phyloP scores from a whole-genome alignment of 2,797 vertebrate genomes.

The Eleutherodactylus coqui region DNA sequence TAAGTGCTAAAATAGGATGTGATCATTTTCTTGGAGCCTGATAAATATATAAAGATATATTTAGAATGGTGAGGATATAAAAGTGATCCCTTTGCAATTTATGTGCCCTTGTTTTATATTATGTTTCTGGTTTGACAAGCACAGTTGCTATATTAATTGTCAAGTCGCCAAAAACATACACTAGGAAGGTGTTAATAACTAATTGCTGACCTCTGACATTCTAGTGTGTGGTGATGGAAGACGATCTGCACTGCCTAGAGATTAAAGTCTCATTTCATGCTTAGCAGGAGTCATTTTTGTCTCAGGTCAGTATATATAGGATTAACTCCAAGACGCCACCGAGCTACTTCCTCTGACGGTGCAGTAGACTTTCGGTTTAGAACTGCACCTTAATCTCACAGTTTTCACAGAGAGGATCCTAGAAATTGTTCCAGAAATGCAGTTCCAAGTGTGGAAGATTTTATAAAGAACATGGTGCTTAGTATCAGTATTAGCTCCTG shows the following conservation, averaged over 20 bases:
- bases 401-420: no score
- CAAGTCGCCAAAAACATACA: slow-evolving; percentile 46
- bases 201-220: slow-evolving; percentile 62
- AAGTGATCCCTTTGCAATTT: slow-evolving; percentile 25
- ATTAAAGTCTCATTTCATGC: slow-evolving; percentile 42
- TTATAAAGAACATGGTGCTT: not conserved
- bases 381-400: not conserved
- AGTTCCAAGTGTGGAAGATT: not conserved
- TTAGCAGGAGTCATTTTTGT: slow-evolving; percentile 32
- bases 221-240: slow-evolving; percentile 50
- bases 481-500: not conserved
- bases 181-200: slow-evolving; percentile 60
- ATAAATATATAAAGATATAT: slow-evolving; percentile 55
- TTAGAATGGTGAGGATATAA: slow-evolving; percentile 30
- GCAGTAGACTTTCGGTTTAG: not conserved
- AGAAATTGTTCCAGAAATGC: not conserved
- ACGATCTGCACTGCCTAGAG: slow-evolving; percentile 30
- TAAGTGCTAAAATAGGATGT: slow-evolving; percentile 59
- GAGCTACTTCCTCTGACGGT: not conserved
- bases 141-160: slow-evolving; percentile 37
- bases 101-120: slow-evolving; percentile 33
- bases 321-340: not conserved
- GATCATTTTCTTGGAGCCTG: slow-evolving; percentile 49
- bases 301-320: slow-evolving; percentile 16
- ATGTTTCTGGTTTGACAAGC: slow-evolving; percentile 27